Base-by-base conservation (phyloP, 2,888 invertebrate genomes). In the Epinotia bilunana region DNA sequence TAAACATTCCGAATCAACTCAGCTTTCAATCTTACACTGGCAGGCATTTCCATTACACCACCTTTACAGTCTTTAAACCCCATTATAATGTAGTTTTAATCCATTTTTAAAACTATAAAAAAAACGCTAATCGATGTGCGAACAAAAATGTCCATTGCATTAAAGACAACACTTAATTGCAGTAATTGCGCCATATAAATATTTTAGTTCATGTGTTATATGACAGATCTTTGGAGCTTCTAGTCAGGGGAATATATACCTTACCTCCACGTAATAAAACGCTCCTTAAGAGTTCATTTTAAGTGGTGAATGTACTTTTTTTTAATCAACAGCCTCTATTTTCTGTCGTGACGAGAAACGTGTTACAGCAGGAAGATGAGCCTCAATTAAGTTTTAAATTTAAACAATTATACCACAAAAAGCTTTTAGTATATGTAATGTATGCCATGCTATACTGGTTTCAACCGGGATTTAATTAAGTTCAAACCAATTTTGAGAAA, bases 131-230 rank as follows among this genome's bases (percentile, higher is more conserved):
- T 33, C 49, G 58, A 65, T 49, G 70, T 57, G 74, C 70, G 64
- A 70, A 63, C 58, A 74, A 53, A 28, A 69, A 39, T 69, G 49
- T 28, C 18, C 64, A 74, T 74, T 63, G 63, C 57, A 46, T 74
- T 43, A 46, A 58, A 39, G 64, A 13, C 64, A n/a, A 49, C 58
- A 57, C 20, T 57, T 63, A 74, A 69, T 69, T 43, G 57, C 18
- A 3, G 57, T 63, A 63, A 62, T 58, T 70, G 74, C 49, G 49
- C 74, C 63, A 64, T 74, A 69, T 74, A 74, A 74, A 74, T 74
- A 74, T 69, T 74, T 69, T 63, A 49, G 57, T 20, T 12, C 53
- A 73, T 64, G 64, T 33, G 61, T 73, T 33, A 65, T 49, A 33
- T 65, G 72, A 61, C 49, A 65, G 60, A 55, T 61, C 23, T 67